Evolutionary conservation across 2,888 invertebrate genomes (phyloP), one percentile per base, ranked within the genome.

Genomic region (Pediacus dermestoides): DNA sequence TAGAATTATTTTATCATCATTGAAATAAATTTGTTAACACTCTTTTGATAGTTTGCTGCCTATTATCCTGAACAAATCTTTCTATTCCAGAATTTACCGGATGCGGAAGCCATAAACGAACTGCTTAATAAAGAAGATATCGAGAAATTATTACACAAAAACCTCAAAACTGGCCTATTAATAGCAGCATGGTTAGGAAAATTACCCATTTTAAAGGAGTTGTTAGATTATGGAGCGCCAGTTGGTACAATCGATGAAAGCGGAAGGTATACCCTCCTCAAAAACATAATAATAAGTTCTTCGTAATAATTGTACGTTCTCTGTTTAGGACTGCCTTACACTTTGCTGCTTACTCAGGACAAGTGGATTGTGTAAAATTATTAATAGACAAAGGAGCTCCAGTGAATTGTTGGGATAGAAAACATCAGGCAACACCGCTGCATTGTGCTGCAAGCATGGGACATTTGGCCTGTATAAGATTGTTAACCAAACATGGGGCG

Each of bases 331-430:
- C 82, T 1, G 75, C 82, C 0, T 63, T 93, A 11, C 92, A 92
- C 67, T 75, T 89, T 49, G 86, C 89, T 31, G 83, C 88, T 40
- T 80, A 82, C 64, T 77, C 81, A 8, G 87, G 87, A 11, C 84
- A 82, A 53, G 74, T 78, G 23, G 80, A 81, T 44, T 85, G 86
- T 44, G 75, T 84, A 2, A 79, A 77, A 56, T 70, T 85, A 22
- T 70, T 93, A 28, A 64, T 93, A 18, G 77, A 80, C 34, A 65
- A 77, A 34, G 81, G 80, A 10, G 84, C 85, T 2, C 48, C 57
- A 21, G 78, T 86, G 0, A 79, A 82, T 61, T 75, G 71, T 60
- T 89, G 85, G 85, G 89, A 85, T 68, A 75, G 69, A 30, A 75
- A 76, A 21, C 76, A 75, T 51, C 77, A 81, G 64, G 82, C 82